phyloP scores from a whole-genome alignment of 2,113 vertebrate genomes.

The Petrocephalus microphthalmus region DNA sequence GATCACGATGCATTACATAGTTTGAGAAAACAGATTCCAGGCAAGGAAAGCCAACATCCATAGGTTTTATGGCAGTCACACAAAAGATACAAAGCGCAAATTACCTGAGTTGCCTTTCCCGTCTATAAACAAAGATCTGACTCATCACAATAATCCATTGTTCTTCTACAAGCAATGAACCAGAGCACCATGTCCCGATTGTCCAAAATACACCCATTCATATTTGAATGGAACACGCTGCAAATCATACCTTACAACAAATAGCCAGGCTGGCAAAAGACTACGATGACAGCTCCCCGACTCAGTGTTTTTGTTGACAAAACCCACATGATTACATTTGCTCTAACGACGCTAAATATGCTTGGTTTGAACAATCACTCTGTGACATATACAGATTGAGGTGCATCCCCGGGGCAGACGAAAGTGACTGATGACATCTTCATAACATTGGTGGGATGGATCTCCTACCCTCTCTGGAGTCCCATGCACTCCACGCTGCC shows the following conservation, averaged over 20 bases:
- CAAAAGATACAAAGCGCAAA: slow-evolving; percentile 19
- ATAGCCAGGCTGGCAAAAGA: background rate
- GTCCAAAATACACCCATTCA: background rate
- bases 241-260: background rate
- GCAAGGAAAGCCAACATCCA: slow-evolving; percentile 28
- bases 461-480: background rate
- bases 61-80: slow-evolving; percentile 19
- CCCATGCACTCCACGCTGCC: background rate
- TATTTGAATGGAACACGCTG: background rate
- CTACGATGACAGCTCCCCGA: background rate
- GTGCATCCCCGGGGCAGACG: background rate
- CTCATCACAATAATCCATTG: background rate
- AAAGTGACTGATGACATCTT: background rate
- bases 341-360: background rate
- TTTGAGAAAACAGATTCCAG: slow-evolving; percentile 42
- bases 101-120: slow-evolving; percentile 1
- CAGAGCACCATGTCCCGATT: background rate
- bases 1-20: slow-evolving; percentile 36
- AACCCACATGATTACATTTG: background rate
- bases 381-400: background rate
- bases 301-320: background rate
- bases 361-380: background rate
- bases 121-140: background rate
- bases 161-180: background rate
- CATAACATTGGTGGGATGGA: background rate